Evolutionary conservation across 1,140 invertebrate genomes (phyloP), one percentile per base, ranked within the genome.

Genomic region (Leptopilina clavipes): DNA sequence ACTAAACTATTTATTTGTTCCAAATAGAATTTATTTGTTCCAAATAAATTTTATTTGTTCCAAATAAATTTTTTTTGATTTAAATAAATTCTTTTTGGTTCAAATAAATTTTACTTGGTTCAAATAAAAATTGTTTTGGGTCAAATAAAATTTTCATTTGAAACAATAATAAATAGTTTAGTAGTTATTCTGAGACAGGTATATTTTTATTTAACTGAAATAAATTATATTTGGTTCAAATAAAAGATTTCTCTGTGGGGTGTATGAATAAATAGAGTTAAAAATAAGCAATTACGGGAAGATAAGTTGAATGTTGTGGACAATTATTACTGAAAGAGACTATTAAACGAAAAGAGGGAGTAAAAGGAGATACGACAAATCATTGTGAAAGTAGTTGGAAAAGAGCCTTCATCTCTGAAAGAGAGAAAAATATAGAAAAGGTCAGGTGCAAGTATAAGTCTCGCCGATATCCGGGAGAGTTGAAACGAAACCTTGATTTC

Each of bases 341-440:
- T 65, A 65, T 65, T 12, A 40, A 65, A 65, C 25, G 59, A n/a
- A 12, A 31, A 31, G 25, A 31, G 12, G 25, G 14, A 65, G 59
- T 19, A 37, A 65, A n/a, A 65, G 25, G 59, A 65, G 59, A 31
- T n/a, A 31, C 25, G 59, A 65, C 59, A 65, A 65, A 65, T 59
- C 56, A 59, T 59, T 59, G 18, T 25, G 11, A 59, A 59, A 59
- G 56, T 22, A 59, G 56, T 59, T 59, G 56, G 52, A 54, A 18
- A 54, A 54, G 52, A 54, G 52, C 52, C 56, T 59, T 18, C 11
- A 59, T 65, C 25, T 65, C 59, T 65, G 59, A 31, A 65, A 65
- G 22, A 37, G 59, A 65, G 59, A 65, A 65, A 65, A 65, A 65
- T 65, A 65, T 65, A 65, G 59, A 65, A 14, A 65, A 65, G 59